Percentiles rank a stretch among this genome's conserved stretches.
Conservation (phyloP, 2,888 invertebrate species). For the Phragmatobia fuliginosa region DNA sequence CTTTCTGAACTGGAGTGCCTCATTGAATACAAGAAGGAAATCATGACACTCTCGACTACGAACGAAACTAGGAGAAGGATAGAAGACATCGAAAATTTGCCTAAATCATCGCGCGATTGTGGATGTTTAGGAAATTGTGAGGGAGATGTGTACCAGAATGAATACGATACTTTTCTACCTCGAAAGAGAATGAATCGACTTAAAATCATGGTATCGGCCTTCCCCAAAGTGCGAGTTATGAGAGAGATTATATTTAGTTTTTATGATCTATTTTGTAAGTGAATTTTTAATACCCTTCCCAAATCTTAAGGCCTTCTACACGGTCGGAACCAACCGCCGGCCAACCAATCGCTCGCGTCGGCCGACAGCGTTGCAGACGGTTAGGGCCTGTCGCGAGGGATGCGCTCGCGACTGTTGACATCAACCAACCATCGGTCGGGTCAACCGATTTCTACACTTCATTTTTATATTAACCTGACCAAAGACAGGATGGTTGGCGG, state of each 20-base stretch:
- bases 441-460: too few relatives aligned
- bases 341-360: too few relatives aligned
- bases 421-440: too few relatives aligned
- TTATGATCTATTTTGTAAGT: constrained; percentile 90
- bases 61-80: constrained; percentile 59
- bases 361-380: too few relatives aligned
- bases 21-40: constrained; percentile 66
- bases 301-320: too few relatives aligned
- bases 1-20: constrained; percentile 72
- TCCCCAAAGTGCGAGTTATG: constrained; percentile 89
- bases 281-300: constrained; percentile 6
- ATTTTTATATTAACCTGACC: too few relatives aligned
- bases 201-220: constrained; percentile 87
- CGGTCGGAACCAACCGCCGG: too few relatives aligned
- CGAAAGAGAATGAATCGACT: constrained; percentile 59
- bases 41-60: constrained; percentile 63
- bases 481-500: too few relatives aligned
- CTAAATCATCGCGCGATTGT: constrained; percentile 68
- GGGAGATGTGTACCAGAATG: constrained; percentile 69
- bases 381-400: too few relatives aligned
- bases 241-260: constrained; percentile 90
- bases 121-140: constrained; percentile 75
- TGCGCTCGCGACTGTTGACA: too few relatives aligned
- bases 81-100: constrained; percentile 54
- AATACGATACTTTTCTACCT: constrained; percentile 61